Evolutionary conservation across 2,113 vertebrate species (phyloP).

Genomic region (Passer montanus): DNA sequence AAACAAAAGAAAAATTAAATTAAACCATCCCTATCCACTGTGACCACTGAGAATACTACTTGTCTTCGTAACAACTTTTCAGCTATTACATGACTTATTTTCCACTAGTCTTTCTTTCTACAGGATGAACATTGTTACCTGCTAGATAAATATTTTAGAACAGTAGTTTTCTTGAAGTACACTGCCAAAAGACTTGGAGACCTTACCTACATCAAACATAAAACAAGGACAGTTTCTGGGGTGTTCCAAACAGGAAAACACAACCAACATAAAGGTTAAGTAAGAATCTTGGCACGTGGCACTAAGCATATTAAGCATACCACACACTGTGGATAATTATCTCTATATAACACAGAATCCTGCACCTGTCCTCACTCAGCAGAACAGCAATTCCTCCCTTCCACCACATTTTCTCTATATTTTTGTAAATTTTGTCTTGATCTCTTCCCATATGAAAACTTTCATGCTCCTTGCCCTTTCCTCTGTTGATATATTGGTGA

Average conservation of each 20-base stretch:
- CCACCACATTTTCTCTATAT: not conserved
- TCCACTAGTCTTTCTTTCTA: not conserved
- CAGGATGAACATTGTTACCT: not conserved
- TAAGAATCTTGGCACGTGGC: not conserved
- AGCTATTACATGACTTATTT: fast-evolving
- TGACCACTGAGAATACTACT: not conserved
- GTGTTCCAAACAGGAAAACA: not conserved
- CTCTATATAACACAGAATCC: not conserved
- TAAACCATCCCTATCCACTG: not conserved
- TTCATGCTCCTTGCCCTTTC: not conserved
- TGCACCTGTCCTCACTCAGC: not conserved
- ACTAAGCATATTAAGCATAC: not conserved
- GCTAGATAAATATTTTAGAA: not conserved
- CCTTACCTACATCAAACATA: not conserved
- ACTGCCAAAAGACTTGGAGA: not conserved
- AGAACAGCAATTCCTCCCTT: not conserved
- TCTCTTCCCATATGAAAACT: not conserved
- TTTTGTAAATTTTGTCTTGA: not conserved
- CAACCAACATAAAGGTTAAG: not conserved
- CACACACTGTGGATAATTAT: not conserved
- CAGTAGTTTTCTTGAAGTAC: not conserved
- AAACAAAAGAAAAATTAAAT: not conserved
- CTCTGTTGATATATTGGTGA: not conserved
- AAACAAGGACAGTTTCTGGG: not conserved
- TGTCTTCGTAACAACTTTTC: not conserved